phyloP scores from a whole-genome alignment of 2,888 invertebrate genomes.

The Agrochola lychnidis region DNA sequence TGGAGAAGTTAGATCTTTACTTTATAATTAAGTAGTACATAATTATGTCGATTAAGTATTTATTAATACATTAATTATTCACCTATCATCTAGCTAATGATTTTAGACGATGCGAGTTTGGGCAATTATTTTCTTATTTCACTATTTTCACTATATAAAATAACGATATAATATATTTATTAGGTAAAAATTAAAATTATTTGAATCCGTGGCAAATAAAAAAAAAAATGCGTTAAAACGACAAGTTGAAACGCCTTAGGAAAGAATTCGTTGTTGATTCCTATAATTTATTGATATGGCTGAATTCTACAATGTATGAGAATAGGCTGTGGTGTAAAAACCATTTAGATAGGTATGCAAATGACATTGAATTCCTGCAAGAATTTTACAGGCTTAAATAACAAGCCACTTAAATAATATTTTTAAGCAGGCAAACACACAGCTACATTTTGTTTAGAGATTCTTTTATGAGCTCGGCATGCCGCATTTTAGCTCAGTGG shows the following conservation, averaged over 20 bases:
- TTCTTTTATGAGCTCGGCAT: constrained; percentile 22
- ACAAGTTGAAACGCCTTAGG: constrained; percentile 11
- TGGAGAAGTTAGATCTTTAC: constrained; percentile 7
- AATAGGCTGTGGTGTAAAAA: background rate
- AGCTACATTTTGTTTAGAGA: constrained; percentile 9
- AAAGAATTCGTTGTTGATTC: constrained; percentile 59
- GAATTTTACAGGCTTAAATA: background rate
- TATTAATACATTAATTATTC: constrained; percentile 13
- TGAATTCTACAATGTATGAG: constrained; percentile 17
- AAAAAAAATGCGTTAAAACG: constrained; percentile 10
- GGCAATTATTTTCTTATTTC: constrained; percentile 7
- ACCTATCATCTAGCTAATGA: constrained; percentile 13
- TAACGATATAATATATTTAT: background rate
- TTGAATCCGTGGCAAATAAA: constrained; percentile 5
- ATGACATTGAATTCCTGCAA: background rate
- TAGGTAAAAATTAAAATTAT: constrained; percentile 4
- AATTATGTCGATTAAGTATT: constrained; percentile 22
- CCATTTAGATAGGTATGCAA: background rate
- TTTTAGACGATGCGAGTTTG: background rate
- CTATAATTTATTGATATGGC: constrained; percentile 28
- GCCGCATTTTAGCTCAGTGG: background rate
- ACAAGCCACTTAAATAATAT: constrained; percentile 12
- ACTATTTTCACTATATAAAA: constrained; percentile 7
- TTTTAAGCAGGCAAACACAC: constrained; percentile 2
- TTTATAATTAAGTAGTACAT: constrained; percentile 21